Base-by-base conservation (phyloP, 2,888 invertebrate species). In the Drosophila merina region DNA sequence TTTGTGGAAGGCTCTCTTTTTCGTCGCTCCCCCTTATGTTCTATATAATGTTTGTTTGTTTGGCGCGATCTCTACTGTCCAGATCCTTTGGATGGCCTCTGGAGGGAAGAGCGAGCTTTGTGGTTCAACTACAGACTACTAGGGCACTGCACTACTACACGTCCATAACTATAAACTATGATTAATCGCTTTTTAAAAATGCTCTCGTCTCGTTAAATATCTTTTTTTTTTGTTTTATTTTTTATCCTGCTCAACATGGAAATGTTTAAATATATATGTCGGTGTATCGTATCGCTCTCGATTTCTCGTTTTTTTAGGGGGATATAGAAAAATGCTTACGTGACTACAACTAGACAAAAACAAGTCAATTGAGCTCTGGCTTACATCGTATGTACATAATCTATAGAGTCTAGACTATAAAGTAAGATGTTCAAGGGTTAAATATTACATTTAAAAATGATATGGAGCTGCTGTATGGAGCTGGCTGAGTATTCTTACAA, bases 401-500 rank as follows among this genome's bases (percentile, higher is more conserved):
- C 57, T 72, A 44, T 9, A 69, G 62, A 3, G 12, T 30, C 51
- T 64, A 64, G 0, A 14, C 10, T 25, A 14, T 20, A 42, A 7
- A 40, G 8, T 64, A 64, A 45, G 44, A 33, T 36, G 10, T 44
- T 62, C 28, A 14, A 49, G 42, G 6, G 8, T 26, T 62, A 62
- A 33, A 31, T 60, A 60, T 31, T 51, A n/a, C 31, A 10, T 9
- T 64, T 31, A 26, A 42, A 42, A 26, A 31, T 31, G 31, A 31
- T 31, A 45, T 45, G 51, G 63, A 60, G 75, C 72, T 42, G 52
- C 40, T 48, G 33, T 20, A 20, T 20, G 20, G 20, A 20, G 20
- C 28, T 20, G 44, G 50, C 49, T 78, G 79, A 79, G 80, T 83
- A 74, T 83, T 59, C 72, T 67, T 60, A 60, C 45, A 60, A 60